Percentiles rank a stretch among this genome's conserved stretches.
phyloP scores from a whole-genome alignment of 2,113 vertebrate species.

The Alosa alosa region DNA sequence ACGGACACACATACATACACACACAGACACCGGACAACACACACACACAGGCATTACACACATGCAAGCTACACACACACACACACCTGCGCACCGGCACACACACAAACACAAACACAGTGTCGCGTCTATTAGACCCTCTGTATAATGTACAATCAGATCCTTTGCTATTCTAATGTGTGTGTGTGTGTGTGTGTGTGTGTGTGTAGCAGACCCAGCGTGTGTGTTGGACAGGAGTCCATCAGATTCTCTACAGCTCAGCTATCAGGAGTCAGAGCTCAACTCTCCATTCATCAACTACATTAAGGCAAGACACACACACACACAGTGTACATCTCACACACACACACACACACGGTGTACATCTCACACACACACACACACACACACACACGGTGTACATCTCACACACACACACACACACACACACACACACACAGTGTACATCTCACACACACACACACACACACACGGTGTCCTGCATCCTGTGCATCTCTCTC shows the following conservation, averaged over 20 bases:
- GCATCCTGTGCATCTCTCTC: too few relatives aligned
- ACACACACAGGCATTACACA: background rate
- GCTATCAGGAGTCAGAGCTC: slow-evolving; percentile 68
- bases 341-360: background rate
- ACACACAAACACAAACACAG: background rate
- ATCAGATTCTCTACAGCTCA: slow-evolving; percentile 69
- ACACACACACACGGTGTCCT: too few relatives aligned
- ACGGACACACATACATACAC: background rate
- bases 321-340: background rate
- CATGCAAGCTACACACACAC: background rate
- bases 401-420: background rate
- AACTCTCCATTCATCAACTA: slow-evolving; percentile 79
- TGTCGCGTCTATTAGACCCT: background rate
- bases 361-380: background rate
- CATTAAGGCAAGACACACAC: slow-evolving; percentile 76
- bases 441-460: too few relatives aligned
- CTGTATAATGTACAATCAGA: background rate
- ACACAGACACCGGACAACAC: slow-evolving; percentile 24
- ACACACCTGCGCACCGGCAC: too few relatives aligned
- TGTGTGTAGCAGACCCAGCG: background rate
- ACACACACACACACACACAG: too few relatives aligned
- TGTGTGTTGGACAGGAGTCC: slow-evolving; percentile 42
- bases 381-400: background rate
- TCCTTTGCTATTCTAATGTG: background rate
- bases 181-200: background rate